Evolutionary conservation across 30 jellyfish, hydroid and myxozoan species (phyloP), one percentile per base, ranked within the genome.

Genomic region (Phacellophora camtschatica): DNA sequence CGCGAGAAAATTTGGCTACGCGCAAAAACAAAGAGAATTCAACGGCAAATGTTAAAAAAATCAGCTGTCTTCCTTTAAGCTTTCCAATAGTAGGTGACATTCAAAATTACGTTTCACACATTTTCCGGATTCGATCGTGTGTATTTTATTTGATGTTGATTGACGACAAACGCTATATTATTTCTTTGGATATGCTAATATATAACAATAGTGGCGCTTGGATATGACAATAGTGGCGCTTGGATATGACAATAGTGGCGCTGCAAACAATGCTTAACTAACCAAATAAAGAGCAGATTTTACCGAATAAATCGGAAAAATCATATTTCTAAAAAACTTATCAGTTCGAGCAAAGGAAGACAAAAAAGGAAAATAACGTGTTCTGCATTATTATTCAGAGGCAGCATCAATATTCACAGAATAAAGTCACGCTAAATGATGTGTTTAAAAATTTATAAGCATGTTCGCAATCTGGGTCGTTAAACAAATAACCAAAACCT

Each of bases 1-100:
- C 51, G 75, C 76, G 86, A 67, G 33, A 37, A 72, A 53, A 45
- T 72, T 72, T 72, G 51, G 86, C 86, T 72, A 72, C 54, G 51
- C 86, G 51, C 72, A 53, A 31, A 72, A 72, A 72, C 86, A 72
- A 72, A 72, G 66, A 67, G 86, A 28, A 72, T 22, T 53, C 43
- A 59, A 23, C 86, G 62, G 86, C 55, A 11, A 72, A 72, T 49
- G 51, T 43, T 48, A 54, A 59, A 67, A 72, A 50, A 32, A 51
- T 72, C 86, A 72, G 86, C 86, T 72, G 86, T 41, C 43, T 5
- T 71, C 30, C 1, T 25, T 55, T 18, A 24, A 24, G 67, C 86
- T 61, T 50, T 64, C 28, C 65, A 72, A 56, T 64, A 53, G 86
- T 72, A 62, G 86, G 76, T 51, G 86, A 42, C 74, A 72, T 72